Base-by-base conservation (phyloP, 1,140 invertebrate species). In the Platorchestia sp. region DNA sequence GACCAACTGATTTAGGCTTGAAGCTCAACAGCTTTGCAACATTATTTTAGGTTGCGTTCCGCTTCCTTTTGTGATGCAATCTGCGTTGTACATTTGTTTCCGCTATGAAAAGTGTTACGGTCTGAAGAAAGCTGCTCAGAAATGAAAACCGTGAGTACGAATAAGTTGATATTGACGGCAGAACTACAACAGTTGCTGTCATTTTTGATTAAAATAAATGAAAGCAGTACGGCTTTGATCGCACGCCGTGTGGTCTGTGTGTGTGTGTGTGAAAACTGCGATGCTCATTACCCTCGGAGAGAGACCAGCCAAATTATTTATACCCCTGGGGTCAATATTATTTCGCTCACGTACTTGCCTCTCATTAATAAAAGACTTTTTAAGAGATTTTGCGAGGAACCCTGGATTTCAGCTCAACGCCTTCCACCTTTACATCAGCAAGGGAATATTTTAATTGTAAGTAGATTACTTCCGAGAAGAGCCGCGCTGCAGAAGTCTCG, bases 321-420 rank as follows among this genome's bases (percentile, higher is more conserved):
- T 10, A 27, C 7, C 59, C 14, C 14, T 3, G 59, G 59, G 27
- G 59, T 36, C 27, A 10, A 3, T 10, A 36, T 22, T 75, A 75
- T 75, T 75, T 75, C 27, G 59, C 59, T 75, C 59, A 75, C 59
- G 59, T 75, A 75, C 59, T 36, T 10, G 59, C 59, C 36, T 75
- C 59, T 75, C 59, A 75, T 75, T 75, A 75, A 75, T 75, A 75
- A 75, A 75, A 36, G 59, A 75, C 59, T 75, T 75, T 75, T 75
- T 10, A 36, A 36, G 36, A 75, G 59, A 10, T 75, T 75, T 75
- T 75, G 36, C 36, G 14, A 75, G 59, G 3, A 27, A 22, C 59
- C 59, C 36, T 14, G 10, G 27, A 75, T 75, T 75, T 75, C 36
- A 75, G 14, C 36, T 36, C 59, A 10, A 75, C 14, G 59, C 59